A percentile compares a stretch with the other conserved stretches of the same genome.
Evolutionary conservation across 1,140 invertebrate species (phyloP).

Genomic region (Oryzaephilus surinamensis): DNA sequence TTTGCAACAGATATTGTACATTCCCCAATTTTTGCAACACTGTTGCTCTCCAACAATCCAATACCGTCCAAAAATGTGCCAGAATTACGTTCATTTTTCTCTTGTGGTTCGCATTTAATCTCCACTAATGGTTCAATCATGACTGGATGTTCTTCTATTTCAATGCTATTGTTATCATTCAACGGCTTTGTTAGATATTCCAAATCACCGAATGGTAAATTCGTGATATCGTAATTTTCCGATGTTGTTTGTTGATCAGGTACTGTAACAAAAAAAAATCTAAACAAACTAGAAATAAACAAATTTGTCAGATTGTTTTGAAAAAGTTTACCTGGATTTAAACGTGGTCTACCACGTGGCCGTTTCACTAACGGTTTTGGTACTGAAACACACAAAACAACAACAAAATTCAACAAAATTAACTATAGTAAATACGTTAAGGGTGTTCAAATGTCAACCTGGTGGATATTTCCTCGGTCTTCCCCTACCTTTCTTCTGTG

Average conservation of each 20-base stretch:
- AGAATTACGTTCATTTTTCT: slow-evolving; percentile 6
- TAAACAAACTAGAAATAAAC: too few species aligned
- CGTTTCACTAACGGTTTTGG: background rate
- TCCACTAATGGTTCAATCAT: slow-evolving; percentile 28
- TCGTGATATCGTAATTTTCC: slow-evolving; percentile 44
- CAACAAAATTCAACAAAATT: too few species aligned
- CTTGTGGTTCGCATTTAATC: slow-evolving; percentile 16
- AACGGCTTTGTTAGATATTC: slow-evolving; percentile 40
- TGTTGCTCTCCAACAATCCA: slow-evolving; percentile 7
- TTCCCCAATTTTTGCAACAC: slow-evolving; percentile 20
- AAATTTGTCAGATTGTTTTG: slow-evolving; percentile 2
- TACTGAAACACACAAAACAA: background rate
- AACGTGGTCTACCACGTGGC: slow-evolving; percentile 3
- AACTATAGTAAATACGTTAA: background rate
- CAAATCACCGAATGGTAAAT: slow-evolving; percentile 45
- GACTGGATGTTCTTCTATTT: slow-evolving; percentile 2
- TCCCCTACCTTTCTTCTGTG: slow-evolving; percentile 19
- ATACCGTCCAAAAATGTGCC: too few species aligned
- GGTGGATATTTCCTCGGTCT: slow-evolving; percentile 21
- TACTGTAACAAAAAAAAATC: too few species aligned
- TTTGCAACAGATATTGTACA: slow-evolving; percentile 25
- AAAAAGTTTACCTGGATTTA: slow-evolving; percentile 1
- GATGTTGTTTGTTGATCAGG: background rate
- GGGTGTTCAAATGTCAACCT: background rate
- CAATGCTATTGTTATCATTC: slow-evolving; percentile 3